Base-by-base conservation (phyloP, 2,113 vertebrate genomes). In the Calonectris borealis region DNA sequence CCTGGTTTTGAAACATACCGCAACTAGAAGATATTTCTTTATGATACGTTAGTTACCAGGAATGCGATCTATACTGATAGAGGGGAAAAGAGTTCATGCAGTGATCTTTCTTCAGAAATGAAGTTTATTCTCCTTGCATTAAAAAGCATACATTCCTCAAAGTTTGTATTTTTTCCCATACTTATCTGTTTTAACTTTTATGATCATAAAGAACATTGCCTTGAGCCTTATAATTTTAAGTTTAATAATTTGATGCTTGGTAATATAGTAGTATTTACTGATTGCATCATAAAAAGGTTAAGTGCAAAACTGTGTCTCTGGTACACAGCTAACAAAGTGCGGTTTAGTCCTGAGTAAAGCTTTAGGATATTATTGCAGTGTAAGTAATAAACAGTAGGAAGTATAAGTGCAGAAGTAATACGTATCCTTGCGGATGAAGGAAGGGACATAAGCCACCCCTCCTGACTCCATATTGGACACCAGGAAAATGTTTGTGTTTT, bases 1-100 rank as follows among this genome's bases (percentile, higher is more conserved):
- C 89, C 87, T 95, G 90, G 51, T 88, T 97, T 96, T 96, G 96
- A 97, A 96, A 97, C 89, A 90, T n/a, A 94, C 31, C 3, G 18
- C 71, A 96, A 95, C 95, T 94, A 96, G 87, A 88, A 94, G 40
- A 62, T 96, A 81, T 34, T 96, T 93, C 93, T 88, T 91, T 77
- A 82, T 90, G 83, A 64, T 95, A 86, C 69, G 89, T 94, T 97
- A 92, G 88, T 85, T 93, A 94, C 88, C 83, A 94, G 70, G 65
- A 95, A 64, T 72, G 40, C 92, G 87, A 92, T 96, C 77, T 71
- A 38, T 64, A 69, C 61, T 64, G 60, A 60, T 77, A 68, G 31
- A 48, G 51, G 18, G 36, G n/a, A 55, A 48, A 55, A n/a, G 6
- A 91, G 81, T 96, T 95, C 76, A 51, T 27, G 16, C 58, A 66